Evolutionary conservation across 2,888 invertebrate species (phyloP).

Genomic region (Hydriomena furcata): DNA sequence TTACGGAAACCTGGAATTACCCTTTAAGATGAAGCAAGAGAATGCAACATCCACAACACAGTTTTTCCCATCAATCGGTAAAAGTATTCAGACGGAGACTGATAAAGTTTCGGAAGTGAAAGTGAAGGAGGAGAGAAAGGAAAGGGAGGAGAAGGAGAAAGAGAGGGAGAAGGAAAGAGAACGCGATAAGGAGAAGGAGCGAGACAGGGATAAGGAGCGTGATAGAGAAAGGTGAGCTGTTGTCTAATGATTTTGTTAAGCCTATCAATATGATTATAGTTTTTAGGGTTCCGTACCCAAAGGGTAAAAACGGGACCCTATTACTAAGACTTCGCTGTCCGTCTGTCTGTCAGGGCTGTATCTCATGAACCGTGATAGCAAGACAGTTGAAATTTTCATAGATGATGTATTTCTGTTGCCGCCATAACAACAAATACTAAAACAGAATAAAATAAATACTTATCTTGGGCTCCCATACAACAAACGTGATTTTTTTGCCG

Average conservation of each 20-base stretch:
- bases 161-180: slow-evolving; percentile 49
- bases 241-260: not conserved
- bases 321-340: no score
- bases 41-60: slow-evolving; percentile 49
- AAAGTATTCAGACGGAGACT: slow-evolving; percentile 53
- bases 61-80: slow-evolving; percentile 57
- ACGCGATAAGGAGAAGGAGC: slow-evolving; percentile 47
- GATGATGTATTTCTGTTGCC: no score
- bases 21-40: slow-evolving; percentile 72
- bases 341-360: no score
- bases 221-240: slow-evolving; percentile 43
- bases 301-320: no score
- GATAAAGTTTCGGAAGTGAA: slow-evolving; percentile 56
- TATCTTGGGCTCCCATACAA: no score
- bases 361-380: no score
- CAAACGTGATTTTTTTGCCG: no score
- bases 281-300: no score
- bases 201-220: slow-evolving; percentile 45
- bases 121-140: slow-evolving; percentile 57
- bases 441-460: no score
- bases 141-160: slow-evolving; percentile 50
- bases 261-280: no score
- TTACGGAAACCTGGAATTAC: slow-evolving; percentile 76
- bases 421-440: no score
- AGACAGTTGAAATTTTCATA: no score